These are phyloP conservation scores for Morus bassanus DNA, from an alignment of 2,797 vertebrate species.

Conservation along the genomic window DNA sequence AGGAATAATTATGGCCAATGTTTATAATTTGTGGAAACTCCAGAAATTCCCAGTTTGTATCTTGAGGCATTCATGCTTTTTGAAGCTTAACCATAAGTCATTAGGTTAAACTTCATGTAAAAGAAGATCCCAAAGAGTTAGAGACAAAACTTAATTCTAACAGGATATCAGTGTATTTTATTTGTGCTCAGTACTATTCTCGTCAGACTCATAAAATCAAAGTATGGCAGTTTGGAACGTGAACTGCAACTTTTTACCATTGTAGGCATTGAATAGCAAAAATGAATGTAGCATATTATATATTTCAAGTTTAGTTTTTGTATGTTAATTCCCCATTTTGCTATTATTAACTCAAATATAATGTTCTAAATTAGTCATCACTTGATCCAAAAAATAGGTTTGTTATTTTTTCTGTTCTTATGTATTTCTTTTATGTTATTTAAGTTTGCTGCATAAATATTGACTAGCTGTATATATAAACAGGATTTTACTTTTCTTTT, in stretches of 20 bases:
- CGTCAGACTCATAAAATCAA: background rate
- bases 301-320: background rate
- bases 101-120: background rate
- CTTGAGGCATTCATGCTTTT: background rate
- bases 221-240: background rate
- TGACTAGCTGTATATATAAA: background rate
- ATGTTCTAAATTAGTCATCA: background rate
- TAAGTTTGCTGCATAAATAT: background rate
- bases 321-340: background rate
- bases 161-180: background rate
- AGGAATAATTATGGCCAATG: background rate
- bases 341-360: background rate
- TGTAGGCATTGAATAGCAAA: background rate
- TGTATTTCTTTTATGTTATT: background rate
- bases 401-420: background rate
- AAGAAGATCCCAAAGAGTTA: background rate
- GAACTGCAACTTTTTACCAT: background rate
- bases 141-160: background rate
- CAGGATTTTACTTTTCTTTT: background rate
- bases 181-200: background rate
- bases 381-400: background rate
- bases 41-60: background rate
- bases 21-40: background rate
- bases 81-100: background rate
- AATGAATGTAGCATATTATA: background rate